Evolutionary conservation across 2,888 invertebrate genomes (phyloP).

Genomic region (Nematopogon swammerdamellus): DNA sequence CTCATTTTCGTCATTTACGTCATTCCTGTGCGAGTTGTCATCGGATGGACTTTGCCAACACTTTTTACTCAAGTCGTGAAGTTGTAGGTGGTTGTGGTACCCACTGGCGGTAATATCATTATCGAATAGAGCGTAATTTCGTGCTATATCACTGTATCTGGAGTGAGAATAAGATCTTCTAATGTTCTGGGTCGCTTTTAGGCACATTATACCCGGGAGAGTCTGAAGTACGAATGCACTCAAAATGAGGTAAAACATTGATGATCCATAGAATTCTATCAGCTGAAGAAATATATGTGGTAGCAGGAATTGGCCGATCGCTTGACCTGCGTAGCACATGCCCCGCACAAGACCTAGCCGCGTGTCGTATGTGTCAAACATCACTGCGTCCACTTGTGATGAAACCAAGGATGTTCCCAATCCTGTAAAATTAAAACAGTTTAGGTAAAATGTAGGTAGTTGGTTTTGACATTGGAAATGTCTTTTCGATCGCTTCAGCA

Average conservation of each 20-base stretch:
- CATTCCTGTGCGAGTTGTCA: conserved; percentile 28
- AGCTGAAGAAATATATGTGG: conserved; percentile 40
- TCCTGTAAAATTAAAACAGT: conserved; percentile 24
- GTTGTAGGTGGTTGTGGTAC: conserved; percentile 35
- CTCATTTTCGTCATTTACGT: conserved; percentile 12
- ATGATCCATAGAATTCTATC: conserved; percentile 35
- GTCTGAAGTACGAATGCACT: conserved; percentile 40
- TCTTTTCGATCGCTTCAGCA: too few relatives aligned
- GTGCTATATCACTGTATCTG: conserved; percentile 34
- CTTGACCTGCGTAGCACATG: conserved; percentile 40
- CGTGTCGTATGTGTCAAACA: conserved; percentile 46
- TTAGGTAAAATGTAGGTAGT: background rate
- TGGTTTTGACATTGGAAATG: too few relatives aligned
- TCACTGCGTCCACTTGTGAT: conserved; percentile 44
- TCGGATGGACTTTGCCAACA: conserved; percentile 50
- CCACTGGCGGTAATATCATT: conserved; percentile 27
- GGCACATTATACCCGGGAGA: conserved; percentile 33
- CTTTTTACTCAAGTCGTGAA: conserved; percentile 39
- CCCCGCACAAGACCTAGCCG: conserved; percentile 33
- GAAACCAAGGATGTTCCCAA: conserved; percentile 43
- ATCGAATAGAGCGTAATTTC: conserved; percentile 36
- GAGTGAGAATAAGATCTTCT: conserved; percentile 30
- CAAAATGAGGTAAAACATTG: conserved; percentile 31
- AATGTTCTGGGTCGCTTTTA: conserved; percentile 28
- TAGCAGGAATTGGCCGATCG: conserved; percentile 38